These are phyloP conservation scores for Murina feae DNA, from an alignment of 2,113 vertebrate species.

Conservation along the genomic window DNA sequence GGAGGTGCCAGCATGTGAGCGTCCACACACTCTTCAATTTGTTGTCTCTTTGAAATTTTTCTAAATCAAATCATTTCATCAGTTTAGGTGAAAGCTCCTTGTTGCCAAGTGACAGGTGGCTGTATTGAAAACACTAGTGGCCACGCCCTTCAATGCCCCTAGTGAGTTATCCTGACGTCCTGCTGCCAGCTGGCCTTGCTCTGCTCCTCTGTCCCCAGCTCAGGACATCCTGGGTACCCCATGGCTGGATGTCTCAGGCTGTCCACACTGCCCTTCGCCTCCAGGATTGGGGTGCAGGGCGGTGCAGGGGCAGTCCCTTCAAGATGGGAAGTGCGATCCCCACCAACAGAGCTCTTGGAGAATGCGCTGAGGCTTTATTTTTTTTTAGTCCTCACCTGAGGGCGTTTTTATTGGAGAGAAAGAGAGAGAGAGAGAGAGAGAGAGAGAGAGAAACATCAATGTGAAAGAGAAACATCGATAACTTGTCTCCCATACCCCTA, in stretches of 20 bases:
- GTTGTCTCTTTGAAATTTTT: neutral
- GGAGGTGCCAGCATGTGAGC: fast-evolving
- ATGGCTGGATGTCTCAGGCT: neutral
- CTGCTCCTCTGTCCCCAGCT: neutral
- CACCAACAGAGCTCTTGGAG: neutral
- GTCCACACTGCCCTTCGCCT: neutral
- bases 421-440: too few relatives aligned
- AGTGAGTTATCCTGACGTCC: neutral
- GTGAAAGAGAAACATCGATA: too few relatives aligned
- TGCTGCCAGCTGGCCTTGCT: neutral
- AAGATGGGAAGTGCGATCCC: neutral
- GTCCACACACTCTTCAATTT: too few relatives aligned
- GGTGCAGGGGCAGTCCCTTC: neutral
- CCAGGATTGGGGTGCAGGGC: neutral
- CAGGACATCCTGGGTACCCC: neutral
- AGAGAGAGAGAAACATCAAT: too few relatives aligned
- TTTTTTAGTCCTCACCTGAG: too few relatives aligned
- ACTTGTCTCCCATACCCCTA: too few relatives aligned
- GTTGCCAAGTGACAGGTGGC: neutral
- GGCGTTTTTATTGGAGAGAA: too few relatives aligned
- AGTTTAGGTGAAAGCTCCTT: neutral
- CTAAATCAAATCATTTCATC: neutral
- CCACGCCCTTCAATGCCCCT: neutral
- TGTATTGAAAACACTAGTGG: neutral
- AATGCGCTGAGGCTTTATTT: neutral